Conservation (phyloP, 23 tunicate genomes). For the Corella eumyota region DNA sequence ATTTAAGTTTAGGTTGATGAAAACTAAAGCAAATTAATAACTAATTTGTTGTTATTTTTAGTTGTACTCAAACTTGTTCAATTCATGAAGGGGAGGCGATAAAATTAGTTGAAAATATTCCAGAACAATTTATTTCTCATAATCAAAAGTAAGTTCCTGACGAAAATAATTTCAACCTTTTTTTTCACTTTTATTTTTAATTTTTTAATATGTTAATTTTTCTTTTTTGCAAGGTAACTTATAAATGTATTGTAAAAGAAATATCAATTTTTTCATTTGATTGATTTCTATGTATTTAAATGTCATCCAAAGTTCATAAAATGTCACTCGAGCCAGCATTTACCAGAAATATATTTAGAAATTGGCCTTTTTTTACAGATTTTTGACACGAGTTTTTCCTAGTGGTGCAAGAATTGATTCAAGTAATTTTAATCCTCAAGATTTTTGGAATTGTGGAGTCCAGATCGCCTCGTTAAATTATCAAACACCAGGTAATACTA, state of each 20-base stretch:
- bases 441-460: conserved; percentile 98
- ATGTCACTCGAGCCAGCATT: no score
- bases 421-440: conserved; percentile 93
- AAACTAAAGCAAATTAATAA: no score
- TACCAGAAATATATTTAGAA: no score
- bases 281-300: no score
- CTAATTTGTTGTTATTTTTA: no score
- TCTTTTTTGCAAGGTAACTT: no score
- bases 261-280: no score
- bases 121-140: conserved; percentile 55
- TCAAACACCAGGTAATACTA: conserved; percentile 97
- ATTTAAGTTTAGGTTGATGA: no score
- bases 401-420: conserved; percentile 84
- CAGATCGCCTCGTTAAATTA: conserved; percentile 97
- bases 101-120: conserved; percentile 15
- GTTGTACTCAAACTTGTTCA: conserved; percentile 38
- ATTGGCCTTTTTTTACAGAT: conserved; percentile 47
- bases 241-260: no score
- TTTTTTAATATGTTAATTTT: no score
- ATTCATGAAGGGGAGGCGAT: conserved; percentile 51
- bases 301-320: no score
- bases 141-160: conserved; percentile 33
- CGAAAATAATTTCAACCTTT: not conserved
- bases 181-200: no score
- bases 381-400: conserved; percentile 82